Percentiles rank a stretch among this genome's conserved stretches.
Evolutionary conservation across 2,888 invertebrate genomes (phyloP).

Genomic region (Drosophila trichaetosa): DNA sequence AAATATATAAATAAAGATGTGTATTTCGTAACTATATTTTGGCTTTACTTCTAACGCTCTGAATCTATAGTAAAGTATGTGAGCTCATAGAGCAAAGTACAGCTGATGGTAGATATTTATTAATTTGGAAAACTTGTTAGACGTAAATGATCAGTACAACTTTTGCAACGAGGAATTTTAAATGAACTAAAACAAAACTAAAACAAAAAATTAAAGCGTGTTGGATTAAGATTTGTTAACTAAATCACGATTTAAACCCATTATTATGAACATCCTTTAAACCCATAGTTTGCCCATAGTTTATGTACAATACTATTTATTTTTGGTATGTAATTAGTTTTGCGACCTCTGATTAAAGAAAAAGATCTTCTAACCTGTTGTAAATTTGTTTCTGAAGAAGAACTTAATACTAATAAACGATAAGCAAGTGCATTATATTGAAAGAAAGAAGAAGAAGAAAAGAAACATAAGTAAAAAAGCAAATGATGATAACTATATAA

Average conservation of each 20-base stretch:
- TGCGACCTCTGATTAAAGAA: slow-evolving; percentile 19
- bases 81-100: slow-evolving; percentile 43
- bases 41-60: slow-evolving; percentile 28
- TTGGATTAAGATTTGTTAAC: slow-evolving; percentile 35
- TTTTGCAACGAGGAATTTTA: slow-evolving; percentile 79
- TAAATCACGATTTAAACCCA: slow-evolving; percentile 17
- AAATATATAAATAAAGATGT: slow-evolving; percentile 1
- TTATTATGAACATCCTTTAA: slow-evolving; percentile 4
- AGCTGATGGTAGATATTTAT: slow-evolving; percentile 23
- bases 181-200: slow-evolving; percentile 28
- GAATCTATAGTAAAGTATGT: slow-evolving; percentile 7
- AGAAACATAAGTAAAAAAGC: slow-evolving; percentile 22
- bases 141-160: slow-evolving; percentile 71
- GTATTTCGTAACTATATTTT: slow-evolving; percentile 18
- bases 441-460: slow-evolving; percentile 5
- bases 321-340: slow-evolving; percentile 23
- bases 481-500: slow-evolving; percentile 26
- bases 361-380: slow-evolving; percentile 44
- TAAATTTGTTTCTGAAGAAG: slow-evolving; percentile 53
- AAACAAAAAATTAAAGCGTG: slow-evolving; percentile 9
- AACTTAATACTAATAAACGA: slow-evolving; percentile 46
- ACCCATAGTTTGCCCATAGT: slow-evolving; percentile 13
- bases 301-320: slow-evolving; percentile 14
- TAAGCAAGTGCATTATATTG: slow-evolving; percentile 79
- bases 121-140: slow-evolving; percentile 47